phyloP scores from a whole-genome alignment of 2,888 invertebrate species.

The Notocelia uddmanniana region DNA sequence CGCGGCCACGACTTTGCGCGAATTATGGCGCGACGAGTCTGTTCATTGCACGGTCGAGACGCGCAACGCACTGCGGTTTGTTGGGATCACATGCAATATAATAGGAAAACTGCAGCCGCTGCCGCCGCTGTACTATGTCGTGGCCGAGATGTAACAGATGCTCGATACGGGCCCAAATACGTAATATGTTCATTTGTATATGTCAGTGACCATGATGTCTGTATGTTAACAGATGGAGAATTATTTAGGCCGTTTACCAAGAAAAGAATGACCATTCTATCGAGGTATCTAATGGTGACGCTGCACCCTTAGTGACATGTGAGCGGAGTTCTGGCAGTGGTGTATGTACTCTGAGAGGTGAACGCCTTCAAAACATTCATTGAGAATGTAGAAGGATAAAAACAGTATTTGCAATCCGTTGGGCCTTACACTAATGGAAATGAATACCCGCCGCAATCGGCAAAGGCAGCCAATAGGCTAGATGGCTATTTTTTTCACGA shows the following conservation, averaged over 20 bases:
- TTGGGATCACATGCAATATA: too few relatives aligned
- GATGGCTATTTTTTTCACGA: too few relatives aligned
- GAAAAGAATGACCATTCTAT: not conserved
- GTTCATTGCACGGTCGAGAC: too few relatives aligned
- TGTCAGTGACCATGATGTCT: not conserved
- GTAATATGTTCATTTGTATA: not conserved
- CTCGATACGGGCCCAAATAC: not conserved
- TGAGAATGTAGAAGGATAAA: not conserved
- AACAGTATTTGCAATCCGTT: not conserved
- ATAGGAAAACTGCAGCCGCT: too few relatives aligned
- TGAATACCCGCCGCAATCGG: not conserved
- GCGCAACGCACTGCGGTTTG: too few relatives aligned
- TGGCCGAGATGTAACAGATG: too few relatives aligned
- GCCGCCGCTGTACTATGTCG: too few relatives aligned
- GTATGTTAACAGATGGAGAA: not conserved
- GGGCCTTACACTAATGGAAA: not conserved
- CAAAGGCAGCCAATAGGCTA: too few relatives aligned
- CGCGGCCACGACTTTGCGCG: too few relatives aligned
- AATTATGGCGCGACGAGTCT: too few relatives aligned
- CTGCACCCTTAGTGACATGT: not conserved
- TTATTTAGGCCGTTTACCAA: slow-evolving; percentile 18
- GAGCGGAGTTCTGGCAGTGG: not conserved
- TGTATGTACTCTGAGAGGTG: not conserved
- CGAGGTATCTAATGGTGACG: not conserved
- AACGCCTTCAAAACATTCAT: not conserved